Base-by-base conservation (phyloP, 2,797 vertebrate genomes). In the Cirrhinus molitorella region DNA sequence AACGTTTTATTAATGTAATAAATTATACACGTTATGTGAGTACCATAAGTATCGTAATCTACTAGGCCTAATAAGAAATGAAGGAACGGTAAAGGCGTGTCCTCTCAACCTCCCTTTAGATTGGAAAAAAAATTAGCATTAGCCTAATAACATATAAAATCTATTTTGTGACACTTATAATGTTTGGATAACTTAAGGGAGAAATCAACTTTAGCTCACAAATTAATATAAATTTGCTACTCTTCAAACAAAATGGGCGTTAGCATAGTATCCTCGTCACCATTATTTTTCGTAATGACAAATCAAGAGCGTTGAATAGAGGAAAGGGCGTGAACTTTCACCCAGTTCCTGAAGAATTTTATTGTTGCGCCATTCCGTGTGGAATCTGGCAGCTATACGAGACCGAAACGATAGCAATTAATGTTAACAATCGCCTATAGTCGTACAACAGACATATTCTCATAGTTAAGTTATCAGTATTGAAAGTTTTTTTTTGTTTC, bases 271-370 rank as follows among this genome's bases (percentile, higher is more conserved):
- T 31, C 6, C 14, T 10, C 6, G 40, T 43, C 23, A 19, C 31
- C 25, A 3, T 75, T 19, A 3, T 23, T 51, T n/a, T 11, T 65
- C 31, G n/a, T 28, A 49, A 70, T 77, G 82, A 59, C 74, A 23
- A 59, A 68, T 76, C 34, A 57, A 23, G n/a, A 70, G 37, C 19
- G 47, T 43, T 31, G 80, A 43, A 82, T 3, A 4, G 17, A 81
- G 5, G 17, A 70, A 78, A 68, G 14, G 25, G 40, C 14, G 53
- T 78, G 23, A 83, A 83, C 82, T 70, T 83, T 83, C 73, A 83
- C 74, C 74, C 65, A 83, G 74, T 78, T 83, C 53, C 82, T 71
- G 53, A 25, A 40, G 43, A 59, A 77, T 70, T 16, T 14, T 28
- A 74, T 31, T 55, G 63, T 83, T 83, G 81, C 73, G 81, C 34